These are phyloP conservation scores for Pristionchus exspectatus DNA, from an alignment of 2,888 invertebrate species.

Conservation along the genomic window DNA sequence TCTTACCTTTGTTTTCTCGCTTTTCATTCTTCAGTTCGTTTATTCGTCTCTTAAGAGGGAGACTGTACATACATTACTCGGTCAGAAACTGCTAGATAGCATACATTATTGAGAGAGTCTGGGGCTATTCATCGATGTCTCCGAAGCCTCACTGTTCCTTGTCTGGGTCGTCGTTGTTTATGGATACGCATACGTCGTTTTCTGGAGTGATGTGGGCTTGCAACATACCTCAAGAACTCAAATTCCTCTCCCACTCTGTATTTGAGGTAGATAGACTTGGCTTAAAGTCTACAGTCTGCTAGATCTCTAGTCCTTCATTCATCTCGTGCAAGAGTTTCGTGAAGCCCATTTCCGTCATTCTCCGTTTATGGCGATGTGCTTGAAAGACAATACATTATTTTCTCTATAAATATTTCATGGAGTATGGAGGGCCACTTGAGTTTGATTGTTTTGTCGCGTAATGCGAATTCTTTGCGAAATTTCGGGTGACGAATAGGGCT, in stretches of 20 bases:
- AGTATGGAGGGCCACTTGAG: slow-evolving; percentile 9
- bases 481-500: not conserved
- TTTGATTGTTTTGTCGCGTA: not conserved
- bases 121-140: too few relatives aligned
- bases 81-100: too few relatives aligned
- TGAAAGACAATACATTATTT: not conserved
- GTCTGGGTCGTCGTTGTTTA: too few relatives aligned
- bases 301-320: not conserved
- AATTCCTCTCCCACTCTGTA: too few relatives aligned
- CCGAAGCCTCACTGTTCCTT: too few relatives aligned
- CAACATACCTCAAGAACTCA: too few relatives aligned
- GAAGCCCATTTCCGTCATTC: not conserved
- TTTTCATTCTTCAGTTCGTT: not conserved
- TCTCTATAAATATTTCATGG: not conserved
- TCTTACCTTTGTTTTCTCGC: not conserved
- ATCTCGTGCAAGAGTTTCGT: not conserved
- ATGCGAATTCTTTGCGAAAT: not conserved
- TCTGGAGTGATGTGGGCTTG: too few relatives aligned
- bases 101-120: too few relatives aligned
- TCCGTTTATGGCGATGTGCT: not conserved
- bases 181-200: too few relatives aligned
- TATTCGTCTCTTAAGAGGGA: not conserved
- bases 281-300: not conserved
- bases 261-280: too few relatives aligned
- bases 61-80: too few relatives aligned